phyloP scores from a whole-genome alignment of 2,888 invertebrate genomes.

The Sisyra nigra region DNA sequence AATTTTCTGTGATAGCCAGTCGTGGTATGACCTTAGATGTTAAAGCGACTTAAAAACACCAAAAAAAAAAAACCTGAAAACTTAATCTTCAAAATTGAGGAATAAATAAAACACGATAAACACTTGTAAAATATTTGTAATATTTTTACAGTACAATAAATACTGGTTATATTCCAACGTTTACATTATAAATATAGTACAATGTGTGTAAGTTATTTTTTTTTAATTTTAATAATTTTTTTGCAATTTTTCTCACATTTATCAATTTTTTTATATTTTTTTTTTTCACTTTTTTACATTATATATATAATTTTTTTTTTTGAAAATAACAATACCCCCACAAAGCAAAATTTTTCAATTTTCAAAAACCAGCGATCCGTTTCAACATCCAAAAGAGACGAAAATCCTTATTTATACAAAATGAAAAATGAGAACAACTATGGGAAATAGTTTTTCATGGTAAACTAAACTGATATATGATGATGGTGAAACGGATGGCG shows the following conservation, averaged over 20 bases:
- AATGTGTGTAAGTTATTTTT: slow-evolving; percentile 25
- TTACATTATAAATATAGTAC: slow-evolving; percentile 34
- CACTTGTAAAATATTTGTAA: slow-evolving; percentile 10
- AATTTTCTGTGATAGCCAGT: too few relatives aligned
- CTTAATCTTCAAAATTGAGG: too few relatives aligned
- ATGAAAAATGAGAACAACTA: too few relatives aligned
- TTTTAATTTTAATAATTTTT: slow-evolving; percentile 12
- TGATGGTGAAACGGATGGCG: too few relatives aligned
- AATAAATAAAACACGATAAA: too few relatives aligned
- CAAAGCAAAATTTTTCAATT: slow-evolving; percentile 33
- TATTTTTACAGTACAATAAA: slow-evolving; percentile 33
- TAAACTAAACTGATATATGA: too few relatives aligned
- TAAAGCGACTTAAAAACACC: too few relatives aligned
- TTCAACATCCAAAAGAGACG: slow-evolving; percentile 17
- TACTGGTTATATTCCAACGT: slow-evolving; percentile 36
- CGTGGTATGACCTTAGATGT: too few relatives aligned
- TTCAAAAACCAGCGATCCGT: slow-evolving; percentile 31
- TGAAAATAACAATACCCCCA: slow-evolving; percentile 37
- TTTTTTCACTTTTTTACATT: slow-evolving; percentile 31
- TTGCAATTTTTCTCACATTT: slow-evolving; percentile 8
- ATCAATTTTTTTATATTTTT: slow-evolving; percentile 27
- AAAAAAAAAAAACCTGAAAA: too few relatives aligned
- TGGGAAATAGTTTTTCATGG: too few relatives aligned
- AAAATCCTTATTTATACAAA: too few relatives aligned
- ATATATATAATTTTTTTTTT: slow-evolving; percentile 6